phyloP scores from a whole-genome alignment of 2,888 invertebrate genomes.

The Notocelia uddmanniana region DNA sequence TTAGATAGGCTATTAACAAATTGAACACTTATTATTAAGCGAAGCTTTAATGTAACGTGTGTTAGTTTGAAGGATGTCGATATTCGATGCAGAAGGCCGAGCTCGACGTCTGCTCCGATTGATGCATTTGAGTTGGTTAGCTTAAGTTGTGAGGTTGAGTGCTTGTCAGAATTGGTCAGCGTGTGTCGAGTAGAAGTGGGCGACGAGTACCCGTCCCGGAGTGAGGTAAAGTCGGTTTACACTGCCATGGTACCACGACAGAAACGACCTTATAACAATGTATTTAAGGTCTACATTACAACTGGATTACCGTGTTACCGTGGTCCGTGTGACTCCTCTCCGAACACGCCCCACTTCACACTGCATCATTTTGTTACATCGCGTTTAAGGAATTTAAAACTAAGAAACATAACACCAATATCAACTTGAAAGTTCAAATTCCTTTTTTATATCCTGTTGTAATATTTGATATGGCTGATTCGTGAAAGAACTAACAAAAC shows the following conservation, averaged over 20 bases:
- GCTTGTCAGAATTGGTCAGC: constrained; percentile 23
- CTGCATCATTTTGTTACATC: constrained; percentile 52
- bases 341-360: constrained; percentile 75
- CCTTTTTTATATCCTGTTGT: constrained; percentile 22
- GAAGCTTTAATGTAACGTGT: constrained; percentile 79
- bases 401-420: constrained; percentile 52
- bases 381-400: constrained; percentile 50
- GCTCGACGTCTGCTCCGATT: constrained; percentile 64
- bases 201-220: constrained; percentile 80
- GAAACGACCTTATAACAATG: not conserved
- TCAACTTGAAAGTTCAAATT: constrained; percentile 33
- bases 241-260: constrained; percentile 21
- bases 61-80: constrained; percentile 63
- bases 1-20: constrained; percentile 85
- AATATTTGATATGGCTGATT: constrained; percentile 20
- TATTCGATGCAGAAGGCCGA: constrained; percentile 57
- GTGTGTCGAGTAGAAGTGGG: constrained; percentile 55
- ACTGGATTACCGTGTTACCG: constrained; percentile 6
- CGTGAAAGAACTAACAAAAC: not conserved
- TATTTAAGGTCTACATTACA: not conserved
- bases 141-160: constrained; percentile 40
- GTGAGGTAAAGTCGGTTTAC: constrained; percentile 63
- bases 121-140: constrained; percentile 46
- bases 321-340: constrained; percentile 69
- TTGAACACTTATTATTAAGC: constrained; percentile 77